These are phyloP conservation scores for Leistus spinibarbis DNA, from an alignment of 2,888 invertebrate species.

Conservation along the genomic window DNA sequence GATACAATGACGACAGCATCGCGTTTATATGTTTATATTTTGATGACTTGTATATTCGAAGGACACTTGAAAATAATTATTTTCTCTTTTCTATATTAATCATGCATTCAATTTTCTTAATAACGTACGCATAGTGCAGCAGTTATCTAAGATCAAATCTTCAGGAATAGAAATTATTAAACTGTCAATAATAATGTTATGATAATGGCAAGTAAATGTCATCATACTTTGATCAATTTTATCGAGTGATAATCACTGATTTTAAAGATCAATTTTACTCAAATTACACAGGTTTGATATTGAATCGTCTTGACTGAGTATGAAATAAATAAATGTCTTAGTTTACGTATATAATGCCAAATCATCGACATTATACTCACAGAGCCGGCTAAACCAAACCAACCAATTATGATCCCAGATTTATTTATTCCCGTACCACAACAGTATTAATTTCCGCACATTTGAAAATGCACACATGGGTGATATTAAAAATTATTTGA, in stretches of 20 bases:
- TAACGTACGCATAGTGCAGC: not conserved
- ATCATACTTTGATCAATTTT: not conserved
- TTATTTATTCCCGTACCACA: too few relatives aligned
- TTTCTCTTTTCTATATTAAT: not conserved
- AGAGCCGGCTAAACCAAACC: too few relatives aligned
- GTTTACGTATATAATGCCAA: too few relatives aligned
- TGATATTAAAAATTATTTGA: too few relatives aligned
- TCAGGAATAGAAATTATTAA: not conserved
- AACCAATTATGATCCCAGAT: too few relatives aligned
- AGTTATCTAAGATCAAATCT: not conserved
- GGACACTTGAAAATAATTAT: not conserved
- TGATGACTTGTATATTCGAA: not conserved
- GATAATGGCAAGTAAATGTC: not conserved
- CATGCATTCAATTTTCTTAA: not conserved
- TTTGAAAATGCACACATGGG: too few relatives aligned
- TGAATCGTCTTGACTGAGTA: not conserved
- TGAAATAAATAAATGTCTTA: too few relatives aligned
- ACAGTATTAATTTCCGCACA: too few relatives aligned
- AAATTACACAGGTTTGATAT: not conserved
- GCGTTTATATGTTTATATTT: slow-evolving; percentile 4
- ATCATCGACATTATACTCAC: too few relatives aligned
- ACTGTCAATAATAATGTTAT: not conserved
- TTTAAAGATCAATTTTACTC: not conserved
- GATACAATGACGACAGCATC: slow-evolving; percentile 6
- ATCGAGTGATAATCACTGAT: not conserved